Evolutionary conservation across 2,797 vertebrate species (phyloP).

Genomic region (Tadarida brasiliensis): DNA sequence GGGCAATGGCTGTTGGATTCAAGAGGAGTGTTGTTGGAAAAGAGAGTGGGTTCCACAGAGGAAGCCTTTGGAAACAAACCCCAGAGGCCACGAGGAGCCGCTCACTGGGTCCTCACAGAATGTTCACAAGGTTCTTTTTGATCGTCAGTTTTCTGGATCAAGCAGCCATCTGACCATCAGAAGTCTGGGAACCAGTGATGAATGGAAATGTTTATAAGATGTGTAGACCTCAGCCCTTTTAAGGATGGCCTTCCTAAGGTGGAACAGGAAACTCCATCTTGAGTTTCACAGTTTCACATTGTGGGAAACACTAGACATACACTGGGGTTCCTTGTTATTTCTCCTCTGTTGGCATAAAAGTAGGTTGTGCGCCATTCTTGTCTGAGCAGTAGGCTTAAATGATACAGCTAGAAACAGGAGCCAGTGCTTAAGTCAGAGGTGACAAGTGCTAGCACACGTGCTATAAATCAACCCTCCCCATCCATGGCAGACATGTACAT

Average conservation of each 20-base stretch:
- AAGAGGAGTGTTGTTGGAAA: not conserved
- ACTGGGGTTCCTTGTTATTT: not conserved
- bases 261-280: not conserved
- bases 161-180: not conserved
- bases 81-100: accelerated
- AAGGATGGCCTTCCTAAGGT: not conserved
- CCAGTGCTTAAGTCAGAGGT: not conserved
- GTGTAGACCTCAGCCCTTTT: not conserved
- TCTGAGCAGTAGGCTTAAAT: not conserved
- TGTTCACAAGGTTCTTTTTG: not conserved
- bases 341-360: not conserved
- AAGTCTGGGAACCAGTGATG: too few species aligned
- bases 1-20: not conserved
- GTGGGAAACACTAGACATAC: not conserved
- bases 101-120: not conserved
- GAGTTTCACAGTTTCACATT: not conserved
- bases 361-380: not conserved
- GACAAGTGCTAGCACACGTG: not conserved
- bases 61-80: not conserved
- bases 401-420: not conserved
- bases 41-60: not conserved
- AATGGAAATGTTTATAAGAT: not conserved
- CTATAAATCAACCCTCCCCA: too few species aligned
- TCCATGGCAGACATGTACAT: not conserved
- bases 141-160: not conserved